Evolutionary conservation across 2,797 vertebrate species (phyloP).

Genomic region (Crax fasciolata): DNA sequence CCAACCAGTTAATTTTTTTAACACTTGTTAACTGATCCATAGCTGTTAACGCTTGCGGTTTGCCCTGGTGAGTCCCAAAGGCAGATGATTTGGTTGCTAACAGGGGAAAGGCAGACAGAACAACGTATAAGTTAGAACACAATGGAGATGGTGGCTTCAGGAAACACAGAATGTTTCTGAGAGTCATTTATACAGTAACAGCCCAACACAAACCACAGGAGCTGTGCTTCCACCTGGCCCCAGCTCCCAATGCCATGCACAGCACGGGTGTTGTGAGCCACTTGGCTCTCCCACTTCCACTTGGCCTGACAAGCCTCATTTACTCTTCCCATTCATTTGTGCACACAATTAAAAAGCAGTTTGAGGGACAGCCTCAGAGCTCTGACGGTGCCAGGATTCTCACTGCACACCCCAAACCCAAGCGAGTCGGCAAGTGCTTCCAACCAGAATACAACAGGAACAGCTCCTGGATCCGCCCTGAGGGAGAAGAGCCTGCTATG

Average conservation of each 20-base stretch:
- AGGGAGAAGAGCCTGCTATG: neutral
- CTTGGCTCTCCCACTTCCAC: neutral
- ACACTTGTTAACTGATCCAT: neutral
- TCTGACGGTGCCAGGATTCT: neutral
- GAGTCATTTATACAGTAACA: neutral
- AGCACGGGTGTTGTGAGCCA: neutral
- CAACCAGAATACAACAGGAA: slow-evolving; percentile 2
- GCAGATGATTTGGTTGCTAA: neutral
- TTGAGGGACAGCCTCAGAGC: slow-evolving; percentile 7
- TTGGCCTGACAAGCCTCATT: neutral
- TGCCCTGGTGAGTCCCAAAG: neutral
- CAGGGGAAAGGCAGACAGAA: neutral
- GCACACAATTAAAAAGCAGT: slow-evolving; percentile 20
- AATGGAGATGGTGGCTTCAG: neutral
- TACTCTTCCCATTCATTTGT: neutral
- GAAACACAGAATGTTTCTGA: neutral
- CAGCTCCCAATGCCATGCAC: accelerated
- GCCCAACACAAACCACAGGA: neutral
- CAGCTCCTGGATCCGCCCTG: neutral
- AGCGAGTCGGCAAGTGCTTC: slow-evolving; percentile 9
- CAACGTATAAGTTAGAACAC: neutral
- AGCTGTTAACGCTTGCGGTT: neutral
- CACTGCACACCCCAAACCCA: neutral
- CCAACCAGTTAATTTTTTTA: neutral
- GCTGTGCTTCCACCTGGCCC: neutral